A percentile compares a stretch with the other conserved stretches of the same genome.
Conservation (phyloP, 2,888 invertebrate genomes). For the Villa cingulata region DNA sequence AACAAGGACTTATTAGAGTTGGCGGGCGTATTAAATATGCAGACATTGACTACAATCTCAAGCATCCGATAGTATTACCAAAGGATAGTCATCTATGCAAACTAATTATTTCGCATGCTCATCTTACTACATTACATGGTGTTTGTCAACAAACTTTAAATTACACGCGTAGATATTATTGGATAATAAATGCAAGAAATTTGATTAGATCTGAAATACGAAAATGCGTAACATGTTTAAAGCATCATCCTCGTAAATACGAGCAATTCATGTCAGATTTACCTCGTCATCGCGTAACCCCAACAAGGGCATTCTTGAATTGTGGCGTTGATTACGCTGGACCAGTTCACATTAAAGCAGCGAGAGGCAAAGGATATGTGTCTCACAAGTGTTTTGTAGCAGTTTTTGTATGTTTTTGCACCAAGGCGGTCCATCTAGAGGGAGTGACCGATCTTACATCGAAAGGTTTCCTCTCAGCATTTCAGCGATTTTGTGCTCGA, state of each 20-base stretch:
- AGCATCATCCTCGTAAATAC: neutral
- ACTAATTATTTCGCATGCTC: neutral
- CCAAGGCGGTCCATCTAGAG: neutral
- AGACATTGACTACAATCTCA: too few relatives aligned
- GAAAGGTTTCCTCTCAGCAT: neutral
- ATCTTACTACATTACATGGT: constrained; percentile 13
- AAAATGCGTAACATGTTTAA: constrained; percentile 11
- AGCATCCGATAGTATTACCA: too few relatives aligned
- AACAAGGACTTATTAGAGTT: too few relatives aligned
- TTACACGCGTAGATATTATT: constrained; percentile 14
- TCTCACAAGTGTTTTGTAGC: neutral
- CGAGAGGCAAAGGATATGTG: neutral
- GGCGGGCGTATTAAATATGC: too few relatives aligned
- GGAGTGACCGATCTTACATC: neutral
- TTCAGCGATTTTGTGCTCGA: neutral
- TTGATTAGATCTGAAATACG: constrained; percentile 2
- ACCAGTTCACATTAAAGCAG: neutral
- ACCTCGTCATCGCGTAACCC: neutral
- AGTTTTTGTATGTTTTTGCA: neutral
- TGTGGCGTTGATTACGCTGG: neutral
- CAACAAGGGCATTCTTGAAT: neutral
- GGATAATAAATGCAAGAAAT: constrained; percentile 13
- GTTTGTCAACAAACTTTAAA: constrained; percentile 13
- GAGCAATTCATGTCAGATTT: too few relatives aligned
- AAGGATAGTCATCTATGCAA: neutral